A percentile compares a stretch with the other conserved stretches of the same genome.
phyloP scores from a whole-genome alignment of 2,797 vertebrate genomes.

The Eulemur coronatus region DNA sequence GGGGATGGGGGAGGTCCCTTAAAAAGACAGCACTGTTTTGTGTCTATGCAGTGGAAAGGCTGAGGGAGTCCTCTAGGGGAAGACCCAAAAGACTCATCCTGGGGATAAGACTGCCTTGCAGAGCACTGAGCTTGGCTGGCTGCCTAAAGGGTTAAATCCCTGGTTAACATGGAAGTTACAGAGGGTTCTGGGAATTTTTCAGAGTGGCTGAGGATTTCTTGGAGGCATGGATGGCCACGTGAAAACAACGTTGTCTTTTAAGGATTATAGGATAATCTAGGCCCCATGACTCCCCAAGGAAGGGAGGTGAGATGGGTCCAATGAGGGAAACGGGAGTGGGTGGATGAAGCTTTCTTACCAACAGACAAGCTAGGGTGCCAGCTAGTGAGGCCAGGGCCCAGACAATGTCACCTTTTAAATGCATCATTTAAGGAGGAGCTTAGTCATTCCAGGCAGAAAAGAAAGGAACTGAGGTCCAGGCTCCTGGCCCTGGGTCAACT shows the following conservation, averaged over 20 bases:
- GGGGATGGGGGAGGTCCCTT: not conserved
- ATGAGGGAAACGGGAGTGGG: not conserved
- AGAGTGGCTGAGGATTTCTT: conserved; percentile 45
- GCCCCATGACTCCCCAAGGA: conserved; percentile 53
- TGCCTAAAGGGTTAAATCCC: conserved; percentile 44
- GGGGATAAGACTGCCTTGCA: not conserved
- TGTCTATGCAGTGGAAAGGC: not conserved
- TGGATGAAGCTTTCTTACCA: not conserved
- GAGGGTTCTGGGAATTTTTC: conserved; percentile 44
- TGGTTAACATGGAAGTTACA: conserved; percentile 46
- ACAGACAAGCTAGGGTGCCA: not conserved
- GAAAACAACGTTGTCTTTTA: conserved; percentile 67
- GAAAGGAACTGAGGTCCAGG: conserved; percentile 1
- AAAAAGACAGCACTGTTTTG: not conserved
- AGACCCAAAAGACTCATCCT: not conserved
- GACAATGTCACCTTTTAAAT: not conserved
- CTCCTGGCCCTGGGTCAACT: not conserved
- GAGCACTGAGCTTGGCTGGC: not conserved
- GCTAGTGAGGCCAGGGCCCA: not conserved
- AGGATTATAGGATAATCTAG: conserved; percentile 76
- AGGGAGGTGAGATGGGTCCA: conserved; percentile 46
- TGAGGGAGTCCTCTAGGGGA: not conserved
- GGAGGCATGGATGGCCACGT: conserved; percentile 55
- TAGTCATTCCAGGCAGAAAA: conserved; percentile 37
- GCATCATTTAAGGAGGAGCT: not conserved